Conservation (phyloP, 2,797 vertebrate species). For the Glossophaga mutica region DNA sequence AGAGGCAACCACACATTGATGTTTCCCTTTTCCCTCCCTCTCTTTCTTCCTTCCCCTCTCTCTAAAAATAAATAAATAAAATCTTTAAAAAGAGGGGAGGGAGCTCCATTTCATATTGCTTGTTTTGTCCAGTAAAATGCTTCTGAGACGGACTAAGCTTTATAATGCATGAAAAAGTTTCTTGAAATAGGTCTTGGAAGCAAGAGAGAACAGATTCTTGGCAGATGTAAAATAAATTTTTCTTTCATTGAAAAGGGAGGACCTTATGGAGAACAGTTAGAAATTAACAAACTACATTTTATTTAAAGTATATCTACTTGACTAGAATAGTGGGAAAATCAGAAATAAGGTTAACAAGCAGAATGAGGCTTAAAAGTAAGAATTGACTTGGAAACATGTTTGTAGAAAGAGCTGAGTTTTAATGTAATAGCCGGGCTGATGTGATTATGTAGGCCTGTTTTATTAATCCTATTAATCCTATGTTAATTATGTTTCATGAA, state of each 20-base stretch:
- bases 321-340: neutral
- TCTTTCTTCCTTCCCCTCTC: too few relatives aligned
- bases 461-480: neutral
- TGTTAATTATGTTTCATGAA: neutral
- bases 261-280: neutral
- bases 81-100: too few relatives aligned
- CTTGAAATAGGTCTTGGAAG: slow-evolving; percentile 22
- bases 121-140: slow-evolving; percentile 27
- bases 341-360: neutral
- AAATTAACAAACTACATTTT: slow-evolving; percentile 8
- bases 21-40: too few relatives aligned
- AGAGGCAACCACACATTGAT: too few relatives aligned
- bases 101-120: neutral
- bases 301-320: neutral
- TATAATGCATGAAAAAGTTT: neutral
- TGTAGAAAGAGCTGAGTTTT: neutral
- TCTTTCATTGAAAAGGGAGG: neutral
- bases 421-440: neutral
- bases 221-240: neutral
- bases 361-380: slow-evolving; percentile 3
- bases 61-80: too few relatives aligned
- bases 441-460: neutral
- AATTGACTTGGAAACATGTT: neutral
- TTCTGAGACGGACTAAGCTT: slow-evolving; percentile 3
- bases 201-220: slow-evolving; percentile 6